These are phyloP conservation scores for Rhinella marina DNA, from an alignment of 2,797 vertebrate genomes.

Conservation along the genomic window DNA sequence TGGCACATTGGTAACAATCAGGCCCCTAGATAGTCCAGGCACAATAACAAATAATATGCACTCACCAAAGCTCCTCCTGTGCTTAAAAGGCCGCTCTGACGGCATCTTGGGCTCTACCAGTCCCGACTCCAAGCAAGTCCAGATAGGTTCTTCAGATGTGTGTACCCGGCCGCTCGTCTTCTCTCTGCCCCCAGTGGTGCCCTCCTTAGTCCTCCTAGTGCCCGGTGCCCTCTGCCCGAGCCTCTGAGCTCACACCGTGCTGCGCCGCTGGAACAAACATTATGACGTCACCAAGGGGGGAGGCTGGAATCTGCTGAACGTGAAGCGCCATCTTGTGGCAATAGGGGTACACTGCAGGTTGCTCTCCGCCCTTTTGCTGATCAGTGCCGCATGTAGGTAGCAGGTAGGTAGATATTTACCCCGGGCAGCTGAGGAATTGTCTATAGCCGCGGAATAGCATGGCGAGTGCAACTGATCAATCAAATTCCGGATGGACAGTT, in stretches of 20 bases:
- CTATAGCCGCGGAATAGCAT: rapidly evolving
- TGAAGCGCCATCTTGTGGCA: neutral
- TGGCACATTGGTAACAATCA: neutral
- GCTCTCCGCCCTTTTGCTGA: neutral
- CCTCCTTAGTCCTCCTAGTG: neutral
- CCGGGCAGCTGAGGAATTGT: neutral
- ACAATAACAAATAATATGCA: conserved; percentile 3
- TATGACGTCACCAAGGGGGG: conserved; percentile 45
- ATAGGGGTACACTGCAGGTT: neutral
- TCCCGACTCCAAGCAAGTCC: neutral
- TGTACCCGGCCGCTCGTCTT: neutral
- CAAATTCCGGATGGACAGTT: neutral
- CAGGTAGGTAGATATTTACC: neutral
- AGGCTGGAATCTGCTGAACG: neutral
- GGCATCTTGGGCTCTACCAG: conserved; percentile 79
- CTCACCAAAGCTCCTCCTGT: conserved; percentile 93
- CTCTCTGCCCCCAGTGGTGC: neutral
- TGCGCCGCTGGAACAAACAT: conserved; percentile 30
- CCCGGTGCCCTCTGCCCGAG: neutral
- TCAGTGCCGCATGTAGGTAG: neutral
- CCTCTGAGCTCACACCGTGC: conserved; percentile 35
- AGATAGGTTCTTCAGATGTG: neutral
- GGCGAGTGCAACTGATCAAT: too few relatives aligned
- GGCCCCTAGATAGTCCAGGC: neutral
- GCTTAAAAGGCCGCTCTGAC: conserved; percentile 93